Evolutionary conservation across 2,888 invertebrate species (phyloP), one percentile per base, ranked within the genome.

Genomic region (Trichacis sp.): DNA sequence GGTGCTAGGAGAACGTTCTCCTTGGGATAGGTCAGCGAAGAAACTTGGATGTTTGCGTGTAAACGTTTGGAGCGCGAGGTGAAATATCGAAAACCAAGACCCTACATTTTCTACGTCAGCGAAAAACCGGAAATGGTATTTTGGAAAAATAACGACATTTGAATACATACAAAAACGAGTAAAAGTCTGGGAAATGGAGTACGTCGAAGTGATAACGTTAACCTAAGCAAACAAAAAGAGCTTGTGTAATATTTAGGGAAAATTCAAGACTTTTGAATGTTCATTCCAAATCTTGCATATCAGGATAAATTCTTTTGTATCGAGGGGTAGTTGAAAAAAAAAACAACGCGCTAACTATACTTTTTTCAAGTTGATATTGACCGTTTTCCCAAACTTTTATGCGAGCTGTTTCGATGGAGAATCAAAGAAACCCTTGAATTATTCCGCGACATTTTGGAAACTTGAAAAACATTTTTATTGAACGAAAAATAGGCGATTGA

Each of bases 91-190:
- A 58, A 64, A 53, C 24, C 19, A 46, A 56, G 43, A 61, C 66
- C 61, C 68, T 12, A 55, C 61, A 62, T 68, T 65, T 71, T 67
- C 58, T 64, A 71, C 55, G 24, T 24, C 24, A 24, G 3, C 24
- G 61, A 73, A 76, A 33, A 80, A 79, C 76, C 77, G 79, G 79
- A 78, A 79, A 79, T 79, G 77, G 74, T 54, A 45, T 49, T 54
- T 64, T 56, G 57, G 52, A 56, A 68, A 54, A n/a, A n/a, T n/a
- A 49, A 24, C 24, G 56, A 20, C 50, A 53, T 58, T 57, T 58
- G 70, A 69, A 58, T 59, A 46, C 3, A 5, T 5, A 24, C 8
- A 24, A 24, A 24, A 24, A 29, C 49, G 53, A 53, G 52, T 49
- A 64, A 64, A 65, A 65, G 61, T 65, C 61, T 58, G 66, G 55